phyloP scores from a whole-genome alignment of 30 jellyfish, hydroid and myxozoan species.

The Rhopilema esculentum region DNA sequence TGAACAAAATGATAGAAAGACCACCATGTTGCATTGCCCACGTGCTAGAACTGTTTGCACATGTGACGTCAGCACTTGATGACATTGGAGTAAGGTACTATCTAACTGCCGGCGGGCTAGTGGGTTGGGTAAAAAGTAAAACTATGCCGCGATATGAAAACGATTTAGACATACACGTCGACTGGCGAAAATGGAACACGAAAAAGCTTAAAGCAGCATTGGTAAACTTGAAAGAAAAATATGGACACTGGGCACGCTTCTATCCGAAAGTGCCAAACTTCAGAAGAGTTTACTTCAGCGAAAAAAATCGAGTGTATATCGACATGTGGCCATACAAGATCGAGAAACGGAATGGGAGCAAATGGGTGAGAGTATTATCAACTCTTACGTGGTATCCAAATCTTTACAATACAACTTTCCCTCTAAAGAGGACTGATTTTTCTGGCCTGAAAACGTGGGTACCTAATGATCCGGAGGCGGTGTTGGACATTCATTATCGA shows the following conservation, averaged over 20 bases:
- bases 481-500: slow-evolving; percentile 50
- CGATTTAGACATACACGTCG: slow-evolving; percentile 56
- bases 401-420: slow-evolving; percentile 25
- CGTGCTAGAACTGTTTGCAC: slow-evolving; percentile 44
- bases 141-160: slow-evolving; percentile 57
- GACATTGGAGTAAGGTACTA: slow-evolving; percentile 5
- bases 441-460: slow-evolving; percentile 55
- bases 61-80: slow-evolving; percentile 23
- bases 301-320: slow-evolving; percentile 16
- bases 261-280: slow-evolving; percentile 1
- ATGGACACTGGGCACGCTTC: slow-evolving; percentile 2
- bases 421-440: slow-evolving; percentile 23
- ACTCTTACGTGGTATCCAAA: slow-evolving; percentile 27
- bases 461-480: slow-evolving; percentile 56
- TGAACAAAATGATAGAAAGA: slow-evolving; percentile 29
- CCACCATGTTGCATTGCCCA: slow-evolving; percentile 77
- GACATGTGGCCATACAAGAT: slow-evolving; percentile 69
- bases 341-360: not conserved
- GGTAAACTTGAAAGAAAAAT: not conserved
- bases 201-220: slow-evolving; percentile 6
- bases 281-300: slow-evolving; percentile 47
- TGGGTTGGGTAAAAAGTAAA: slow-evolving; percentile 54
- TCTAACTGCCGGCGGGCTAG: slow-evolving; percentile 57
- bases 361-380: slow-evolving; percentile 38
- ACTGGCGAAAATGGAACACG: slow-evolving; percentile 24